Percentiles rank a stretch among this genome's conserved stretches.
Conservation (phyloP, 2,113 vertebrate genomes). For the Asarcornis scutulata region DNA sequence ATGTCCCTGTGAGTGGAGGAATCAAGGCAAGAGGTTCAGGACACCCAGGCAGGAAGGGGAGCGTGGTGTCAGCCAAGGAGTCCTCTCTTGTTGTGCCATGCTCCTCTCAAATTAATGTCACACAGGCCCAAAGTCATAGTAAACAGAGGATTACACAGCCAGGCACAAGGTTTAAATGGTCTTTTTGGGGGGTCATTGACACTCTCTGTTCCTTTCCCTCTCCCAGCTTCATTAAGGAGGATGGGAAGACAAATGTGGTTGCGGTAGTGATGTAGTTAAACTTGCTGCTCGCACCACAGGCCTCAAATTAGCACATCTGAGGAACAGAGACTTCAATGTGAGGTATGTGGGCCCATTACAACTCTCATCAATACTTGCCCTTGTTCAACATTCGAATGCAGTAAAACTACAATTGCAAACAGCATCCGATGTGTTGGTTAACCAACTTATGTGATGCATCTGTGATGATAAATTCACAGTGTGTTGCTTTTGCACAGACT, state of each 20-base stretch:
- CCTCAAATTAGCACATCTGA: neutral
- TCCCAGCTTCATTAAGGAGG: neutral
- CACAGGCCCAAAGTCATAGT: neutral
- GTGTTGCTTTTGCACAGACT: neutral
- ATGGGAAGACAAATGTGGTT: neutral
- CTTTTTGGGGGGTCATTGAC: accelerated
- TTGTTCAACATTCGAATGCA: neutral
- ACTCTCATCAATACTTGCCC: neutral
- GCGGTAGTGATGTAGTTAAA: neutral
- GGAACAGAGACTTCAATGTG: accelerated
- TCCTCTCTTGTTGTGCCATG: neutral
- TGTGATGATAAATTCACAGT: neutral
- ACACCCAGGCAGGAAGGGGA: neutral
- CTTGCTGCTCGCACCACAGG: neutral
- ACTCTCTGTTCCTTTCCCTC: neutral
- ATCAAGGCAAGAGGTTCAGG: neutral
- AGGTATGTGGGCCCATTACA: accelerated
- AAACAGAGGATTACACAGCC: neutral
- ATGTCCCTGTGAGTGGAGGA: neutral
- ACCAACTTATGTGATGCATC: neutral
- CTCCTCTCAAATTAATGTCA: neutral
- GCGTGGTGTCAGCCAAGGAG: neutral
- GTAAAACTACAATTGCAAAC: neutral
- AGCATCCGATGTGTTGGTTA: neutral
- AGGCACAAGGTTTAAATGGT: neutral